Evolutionary conservation across 2,113 vertebrate genomes (phyloP), one percentile per base, ranked within the genome.

Genomic region (Pungitius pungitius): DNA sequence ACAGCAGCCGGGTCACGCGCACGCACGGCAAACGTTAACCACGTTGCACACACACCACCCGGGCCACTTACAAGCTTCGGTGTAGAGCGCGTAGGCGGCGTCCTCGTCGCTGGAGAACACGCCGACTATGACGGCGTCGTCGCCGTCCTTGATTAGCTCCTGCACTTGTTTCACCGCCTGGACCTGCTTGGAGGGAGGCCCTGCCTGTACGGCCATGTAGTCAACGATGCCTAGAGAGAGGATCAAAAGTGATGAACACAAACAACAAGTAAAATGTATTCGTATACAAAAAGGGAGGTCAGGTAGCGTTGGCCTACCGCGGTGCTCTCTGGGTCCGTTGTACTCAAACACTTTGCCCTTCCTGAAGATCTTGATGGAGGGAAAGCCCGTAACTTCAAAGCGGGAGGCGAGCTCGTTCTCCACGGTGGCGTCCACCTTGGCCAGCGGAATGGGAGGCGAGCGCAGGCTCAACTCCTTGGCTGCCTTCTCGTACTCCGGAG

Each of bases 401-500:
- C 92, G 95, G 51, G 94, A 92, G 15, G 95, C 96, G 0, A 99
- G 57, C 2, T 98, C 96, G 0, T 22, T 87, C 84, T 99, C 96
- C 6, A 87, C 89, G 0, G 90, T 98, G 73, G 95, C 97, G 0
- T 99, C 97, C 0, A 99, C 95, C 83, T 99, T 99, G 37, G 96
- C 97, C 80, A 99, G 89, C 0, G 91, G 94, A 60, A 99, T 98
- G 0, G 96, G 92, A 39, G 97, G 97, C 0, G 92, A 92, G 59
- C 72, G 96, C 62, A 92, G 88, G 89, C 92, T 94, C 49, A 99
- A 91, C 85, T 97, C 96, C 78, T 96, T 92, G 20, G 98, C 98
- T 0, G 98, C 98, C 78, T 97, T 99, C 85, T 99, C 98, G 0
- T 98, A 99, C 17, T 99, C 97, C 1, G 98, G 98, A 78, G 97